phyloP scores from a whole-genome alignment of 2,888 invertebrate species.

The Bruchidius siliquastri region DNA sequence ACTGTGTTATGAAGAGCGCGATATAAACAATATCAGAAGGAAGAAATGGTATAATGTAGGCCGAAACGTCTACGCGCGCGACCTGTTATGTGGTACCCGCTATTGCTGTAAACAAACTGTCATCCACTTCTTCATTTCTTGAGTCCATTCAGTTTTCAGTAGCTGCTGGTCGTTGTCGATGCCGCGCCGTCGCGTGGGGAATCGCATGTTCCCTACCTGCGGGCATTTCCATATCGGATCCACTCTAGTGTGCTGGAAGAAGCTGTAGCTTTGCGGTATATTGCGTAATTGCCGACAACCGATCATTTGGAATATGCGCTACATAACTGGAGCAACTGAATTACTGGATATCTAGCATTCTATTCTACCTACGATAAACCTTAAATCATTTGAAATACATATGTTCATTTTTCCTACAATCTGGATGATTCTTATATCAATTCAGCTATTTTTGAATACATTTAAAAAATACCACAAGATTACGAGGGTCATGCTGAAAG shows the following conservation, averaged over 20 bases:
- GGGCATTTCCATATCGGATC: background rate
- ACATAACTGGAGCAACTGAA: too few relatives aligned
- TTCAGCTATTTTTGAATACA: too few relatives aligned
- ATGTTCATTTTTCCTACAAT: too few relatives aligned
- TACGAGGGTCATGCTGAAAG: too few relatives aligned
- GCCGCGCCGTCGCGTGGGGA: background rate
- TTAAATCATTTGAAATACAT: too few relatives aligned
- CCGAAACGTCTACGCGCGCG: background rate
- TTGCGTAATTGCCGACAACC: background rate
- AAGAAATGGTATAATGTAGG: background rate
- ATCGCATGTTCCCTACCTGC: too few relatives aligned
- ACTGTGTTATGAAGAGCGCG: background rate
- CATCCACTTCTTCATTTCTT: conserved; percentile 7
- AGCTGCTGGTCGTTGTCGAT: background rate
- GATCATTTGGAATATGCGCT: background rate
- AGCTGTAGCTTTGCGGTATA: background rate
- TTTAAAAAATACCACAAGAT: too few relatives aligned
- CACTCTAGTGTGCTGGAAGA: background rate
- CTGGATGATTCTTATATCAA: too few relatives aligned
- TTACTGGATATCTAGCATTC: too few relatives aligned
- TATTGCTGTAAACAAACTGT: conserved; percentile 8
- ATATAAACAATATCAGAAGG: background rate
- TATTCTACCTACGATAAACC: too few relatives aligned
- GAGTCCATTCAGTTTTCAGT: conserved; percentile 6
- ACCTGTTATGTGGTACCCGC: background rate